Conservation (phyloP, 92 coral and sea anemone species). For the Pocillopora grandis region DNA sequence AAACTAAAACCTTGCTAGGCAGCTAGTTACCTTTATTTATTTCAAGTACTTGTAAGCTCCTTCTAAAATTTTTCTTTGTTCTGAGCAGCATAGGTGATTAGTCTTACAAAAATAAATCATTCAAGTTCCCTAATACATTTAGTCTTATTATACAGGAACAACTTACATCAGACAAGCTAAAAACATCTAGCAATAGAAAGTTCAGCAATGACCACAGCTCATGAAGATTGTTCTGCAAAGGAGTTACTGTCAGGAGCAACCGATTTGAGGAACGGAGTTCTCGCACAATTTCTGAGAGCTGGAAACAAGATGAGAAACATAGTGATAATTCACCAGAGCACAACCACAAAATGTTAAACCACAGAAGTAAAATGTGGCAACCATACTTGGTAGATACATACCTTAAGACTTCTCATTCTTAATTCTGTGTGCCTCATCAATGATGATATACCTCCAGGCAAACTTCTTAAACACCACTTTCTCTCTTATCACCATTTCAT, state of each 20-base stretch:
- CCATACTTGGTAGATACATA: background rate
- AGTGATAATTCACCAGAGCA: background rate
- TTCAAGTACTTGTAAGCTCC: no score
- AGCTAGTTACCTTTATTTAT: no score
- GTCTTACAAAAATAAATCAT: background rate
- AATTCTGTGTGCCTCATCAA: conserved; percentile 99
- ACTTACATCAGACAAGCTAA: conserved; percentile 86
- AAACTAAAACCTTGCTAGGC: no score
- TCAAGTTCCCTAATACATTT: background rate
- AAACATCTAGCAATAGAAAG: conserved; percentile 95
- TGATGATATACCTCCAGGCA: conserved; percentile 96
- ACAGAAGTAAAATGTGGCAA: no score
- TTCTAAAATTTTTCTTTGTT: no score
- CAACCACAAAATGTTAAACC: background rate
- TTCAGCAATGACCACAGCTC: conserved; percentile 96
- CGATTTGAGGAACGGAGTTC: conserved; percentile 95
- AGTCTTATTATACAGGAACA: background rate
- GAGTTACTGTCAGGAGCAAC: conserved; percentile 93
- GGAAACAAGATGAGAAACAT: background rate
- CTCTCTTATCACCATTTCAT: conserved; percentile 98
- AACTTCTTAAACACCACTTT: conserved; percentile 97
- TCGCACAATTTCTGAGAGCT: conserved; percentile 96
- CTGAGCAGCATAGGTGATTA: no score
- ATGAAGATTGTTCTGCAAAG: conserved; percentile 96
- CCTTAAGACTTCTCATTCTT: conserved; percentile 98